These are phyloP conservation scores for Triplophysa yarkandensis DNA, from an alignment of 2,797 vertebrate species.

Conservation along the genomic window DNA sequence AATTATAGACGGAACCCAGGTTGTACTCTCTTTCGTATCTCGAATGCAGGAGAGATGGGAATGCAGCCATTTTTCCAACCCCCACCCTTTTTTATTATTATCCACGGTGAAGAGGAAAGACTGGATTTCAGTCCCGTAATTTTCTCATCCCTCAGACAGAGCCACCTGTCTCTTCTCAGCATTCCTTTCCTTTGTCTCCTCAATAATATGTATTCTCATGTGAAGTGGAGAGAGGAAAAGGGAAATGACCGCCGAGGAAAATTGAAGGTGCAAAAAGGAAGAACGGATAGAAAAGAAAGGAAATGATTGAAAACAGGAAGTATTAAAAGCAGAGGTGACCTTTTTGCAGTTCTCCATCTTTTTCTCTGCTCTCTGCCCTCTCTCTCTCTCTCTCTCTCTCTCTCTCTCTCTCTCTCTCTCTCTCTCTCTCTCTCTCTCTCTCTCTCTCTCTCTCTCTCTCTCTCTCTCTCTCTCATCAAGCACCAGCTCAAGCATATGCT, in stretches of 20 bases:
- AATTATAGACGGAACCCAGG: conserved; percentile 29
- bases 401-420: conserved; percentile 8
- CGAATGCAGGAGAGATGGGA: conserved; percentile 58
- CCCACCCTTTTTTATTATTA: conserved; percentile 60
- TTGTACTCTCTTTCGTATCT: conserved; percentile 61
- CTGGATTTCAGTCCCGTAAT: conserved; percentile 73
- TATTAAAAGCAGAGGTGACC: conserved; percentile 68
- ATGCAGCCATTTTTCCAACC: conserved; percentile 66
- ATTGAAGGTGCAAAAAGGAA: conserved; percentile 62
- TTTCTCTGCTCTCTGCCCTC: conserved; percentile 56
- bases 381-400: conserved; percentile 47
- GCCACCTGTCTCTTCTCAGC: conserved; percentile 74
- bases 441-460: neutral
- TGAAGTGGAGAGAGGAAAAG: conserved; percentile 57
- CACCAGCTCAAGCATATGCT: conserved; percentile 73
- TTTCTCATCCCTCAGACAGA: conserved; percentile 76
- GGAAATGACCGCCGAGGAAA: conserved; percentile 63
- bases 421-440: neutral
- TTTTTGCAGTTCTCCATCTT: conserved; percentile 61
- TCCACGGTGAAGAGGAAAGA: conserved; percentile 58
- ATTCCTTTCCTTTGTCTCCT: conserved; percentile 77
- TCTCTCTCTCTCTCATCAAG: conserved; percentile 64
- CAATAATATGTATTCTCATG: conserved; percentile 74
- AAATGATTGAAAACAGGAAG: conserved; percentile 51
- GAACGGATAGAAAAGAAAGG: conserved; percentile 7